Evolutionary conservation across 2,888 invertebrate genomes (phyloP), one percentile per base, ranked within the genome.

Genomic region (Polymixis lichenea): DNA sequence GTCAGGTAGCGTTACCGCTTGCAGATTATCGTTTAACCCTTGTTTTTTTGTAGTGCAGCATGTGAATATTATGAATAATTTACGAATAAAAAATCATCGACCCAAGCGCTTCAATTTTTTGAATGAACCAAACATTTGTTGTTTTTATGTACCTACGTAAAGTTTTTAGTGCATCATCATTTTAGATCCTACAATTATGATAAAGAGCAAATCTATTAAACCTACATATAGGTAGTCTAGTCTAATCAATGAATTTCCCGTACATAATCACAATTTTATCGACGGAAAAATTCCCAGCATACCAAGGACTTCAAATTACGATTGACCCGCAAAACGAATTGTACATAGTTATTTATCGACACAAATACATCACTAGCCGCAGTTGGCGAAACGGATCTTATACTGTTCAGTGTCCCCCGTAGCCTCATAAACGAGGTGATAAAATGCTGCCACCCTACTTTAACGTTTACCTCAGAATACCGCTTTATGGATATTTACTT

Each of bases 361-460:
- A 81, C 28, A 55, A 60, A 74, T 67, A 86, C 80, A 67, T 77
- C 80, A 87, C 88, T 84, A 76, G 68, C 65, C 53, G 87, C 66
- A 77, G 68, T 77, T 70, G 72, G 46, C 78, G 78, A 78, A 89
- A 90, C 88, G 86, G 90, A 91, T 92, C 90, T 90, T 90, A 89
- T 88, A 90, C 90, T 88, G 83, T 90, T 86, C 89, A 91, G 89
- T 88, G 89, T 89, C 89, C 93, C 90, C 93, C 62, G 74, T 71
- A 81, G 91, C 83, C 89, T 90, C 92, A 90, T 94, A 94, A 94
- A 94, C 85, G 88, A 84, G 88, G 92, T 91, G 91, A 93, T 94
- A 94, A 94, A 94, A 93, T 88, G 84, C 89, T 88, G 88, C 89
- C 89, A 88, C 90, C 90, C 88, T 46, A 89, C 90, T 90, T 88